These are phyloP conservation scores for Elegia similella DNA, from an alignment of 2,888 invertebrate species.

Conservation along the genomic window DNA sequence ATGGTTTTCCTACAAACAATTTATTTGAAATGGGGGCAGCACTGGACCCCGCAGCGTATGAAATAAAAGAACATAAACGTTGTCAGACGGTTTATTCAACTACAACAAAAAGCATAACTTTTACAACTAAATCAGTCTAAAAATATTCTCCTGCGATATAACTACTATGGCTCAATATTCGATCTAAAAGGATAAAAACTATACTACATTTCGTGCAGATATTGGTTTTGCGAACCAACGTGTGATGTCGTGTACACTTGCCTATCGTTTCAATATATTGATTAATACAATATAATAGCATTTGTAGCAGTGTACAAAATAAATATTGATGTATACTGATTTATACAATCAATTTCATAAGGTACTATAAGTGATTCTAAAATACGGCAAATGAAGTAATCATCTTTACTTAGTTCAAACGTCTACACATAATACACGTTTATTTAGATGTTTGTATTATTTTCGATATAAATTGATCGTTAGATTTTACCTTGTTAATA, in stretches of 20 bases:
- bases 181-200: constrained; percentile 64
- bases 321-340: not conserved
- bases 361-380: constrained; percentile 5
- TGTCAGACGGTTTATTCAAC: constrained; percentile 77
- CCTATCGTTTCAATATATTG: constrained; percentile 13
- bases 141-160: constrained; percentile 73
- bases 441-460: too few species aligned
- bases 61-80: constrained; percentile 37
- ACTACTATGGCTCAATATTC: constrained; percentile 67
- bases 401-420: not conserved
- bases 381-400: not conserved
- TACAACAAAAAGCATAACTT: constrained; percentile 81
- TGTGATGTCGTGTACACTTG: constrained; percentile 21
- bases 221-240: constrained; percentile 28
- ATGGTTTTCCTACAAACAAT: too few species aligned
- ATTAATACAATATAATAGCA: not conserved
- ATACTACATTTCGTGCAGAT: constrained; percentile 46
- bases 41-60: too few species aligned
- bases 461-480: too few species aligned
- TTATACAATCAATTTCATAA: not conserved
- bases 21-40: too few species aligned
- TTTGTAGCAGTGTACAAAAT: constrained; percentile 6
- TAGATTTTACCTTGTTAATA: not conserved
- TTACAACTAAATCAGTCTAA: constrained; percentile 81
- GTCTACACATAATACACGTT: too few species aligned